Evolutionary conservation across 1,140 invertebrate genomes (phyloP).

Genomic region (Neotoxoptera formosana): DNA sequence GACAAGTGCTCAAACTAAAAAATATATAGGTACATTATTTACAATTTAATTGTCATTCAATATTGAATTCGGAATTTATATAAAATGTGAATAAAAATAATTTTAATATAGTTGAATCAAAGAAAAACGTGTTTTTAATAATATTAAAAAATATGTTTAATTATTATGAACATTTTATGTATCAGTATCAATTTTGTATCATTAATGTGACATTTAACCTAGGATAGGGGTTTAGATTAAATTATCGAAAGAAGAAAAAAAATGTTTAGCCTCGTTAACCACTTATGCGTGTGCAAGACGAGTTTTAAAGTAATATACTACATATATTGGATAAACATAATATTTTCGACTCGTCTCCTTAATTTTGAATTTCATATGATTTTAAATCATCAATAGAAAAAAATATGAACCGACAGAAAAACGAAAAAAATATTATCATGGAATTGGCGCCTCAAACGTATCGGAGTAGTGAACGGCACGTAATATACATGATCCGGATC

Average conservation of each 20-base stretch:
- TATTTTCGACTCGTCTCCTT: not conserved
- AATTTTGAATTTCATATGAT: not conserved
- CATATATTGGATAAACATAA: not conserved
- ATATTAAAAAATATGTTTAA: not conserved
- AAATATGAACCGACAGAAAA: too few relatives aligned
- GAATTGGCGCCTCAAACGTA: conserved; percentile 28
- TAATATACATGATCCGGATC: not conserved
- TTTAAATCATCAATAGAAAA: not conserved
- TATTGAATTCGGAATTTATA: not conserved
- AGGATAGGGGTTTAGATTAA: not conserved
- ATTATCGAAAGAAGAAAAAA: not conserved
- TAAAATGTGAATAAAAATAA: not conserved
- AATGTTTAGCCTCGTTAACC: not conserved
- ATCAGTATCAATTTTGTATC: not conserved
- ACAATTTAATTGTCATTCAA: not conserved
- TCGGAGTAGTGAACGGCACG: not conserved
- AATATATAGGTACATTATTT: not conserved
- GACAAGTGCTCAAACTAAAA: not conserved
- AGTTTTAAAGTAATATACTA: not conserved
- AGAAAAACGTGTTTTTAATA: not conserved
- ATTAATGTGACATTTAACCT: not conserved
- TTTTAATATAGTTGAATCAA: not conserved
- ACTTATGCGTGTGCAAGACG: not conserved
- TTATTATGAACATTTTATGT: not conserved
- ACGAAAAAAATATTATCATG: conserved; percentile 7